Conservation (phyloP, 2,888 invertebrate genomes). For the Synergus gifuensis region DNA sequence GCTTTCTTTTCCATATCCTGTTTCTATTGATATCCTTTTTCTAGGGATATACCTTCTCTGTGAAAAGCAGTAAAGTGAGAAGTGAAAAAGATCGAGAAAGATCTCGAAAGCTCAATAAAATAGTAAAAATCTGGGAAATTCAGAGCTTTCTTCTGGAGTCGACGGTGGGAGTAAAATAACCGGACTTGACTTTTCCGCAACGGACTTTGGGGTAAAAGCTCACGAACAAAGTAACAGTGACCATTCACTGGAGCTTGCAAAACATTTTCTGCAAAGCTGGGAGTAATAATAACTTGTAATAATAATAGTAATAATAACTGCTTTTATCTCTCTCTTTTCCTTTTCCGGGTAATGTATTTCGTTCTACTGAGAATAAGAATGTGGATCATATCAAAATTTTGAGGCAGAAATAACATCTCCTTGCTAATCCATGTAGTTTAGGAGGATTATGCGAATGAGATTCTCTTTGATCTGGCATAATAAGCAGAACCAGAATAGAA, state of each 20-base stretch:
- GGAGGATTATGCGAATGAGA: neutral
- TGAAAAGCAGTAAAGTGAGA: constrained; percentile 3
- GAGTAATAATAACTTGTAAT: neutral
- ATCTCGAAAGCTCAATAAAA: neutral
- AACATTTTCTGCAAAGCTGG: constrained; percentile 33
- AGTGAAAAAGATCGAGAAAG: neutral
- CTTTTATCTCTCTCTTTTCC: constrained; percentile 26
- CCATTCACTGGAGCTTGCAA: constrained; percentile 30
- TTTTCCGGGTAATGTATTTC: constrained; percentile 20
- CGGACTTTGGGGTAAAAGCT: constrained; percentile 23
- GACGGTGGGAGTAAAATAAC: constrained; percentile 17
- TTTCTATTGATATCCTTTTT: neutral
- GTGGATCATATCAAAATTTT: neutral
- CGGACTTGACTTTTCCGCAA: constrained; percentile 36
- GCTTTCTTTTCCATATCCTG: neutral
- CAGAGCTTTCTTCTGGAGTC: constrained; percentile 5
- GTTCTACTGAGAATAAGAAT: constrained; percentile 23
- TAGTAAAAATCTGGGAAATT: constrained; percentile 21
- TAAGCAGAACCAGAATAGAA: neutral
- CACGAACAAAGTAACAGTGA: neutral
- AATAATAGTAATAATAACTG: no score
- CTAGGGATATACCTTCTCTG: neutral
- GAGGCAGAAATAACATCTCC: neutral
- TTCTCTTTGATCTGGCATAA: neutral
- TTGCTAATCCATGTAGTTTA: constrained; percentile 10